phyloP scores from a whole-genome alignment of 2,888 invertebrate species.

The Rhopalosiphum nymphaeae region DNA sequence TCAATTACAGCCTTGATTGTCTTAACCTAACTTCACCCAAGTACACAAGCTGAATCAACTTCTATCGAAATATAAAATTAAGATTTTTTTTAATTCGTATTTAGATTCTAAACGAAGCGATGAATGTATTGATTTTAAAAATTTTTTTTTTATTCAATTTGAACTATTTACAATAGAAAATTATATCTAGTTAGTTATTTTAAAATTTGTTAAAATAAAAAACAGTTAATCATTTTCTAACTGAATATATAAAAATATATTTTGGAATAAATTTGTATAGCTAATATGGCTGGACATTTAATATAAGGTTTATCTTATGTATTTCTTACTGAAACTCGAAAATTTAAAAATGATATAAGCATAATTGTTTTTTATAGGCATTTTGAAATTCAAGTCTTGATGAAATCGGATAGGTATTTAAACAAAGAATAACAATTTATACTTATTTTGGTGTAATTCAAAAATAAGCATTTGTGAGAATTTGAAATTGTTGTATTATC shows the following conservation, averaged over 20 bases:
- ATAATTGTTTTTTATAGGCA: not conserved
- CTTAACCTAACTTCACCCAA: not conserved
- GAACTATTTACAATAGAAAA: not conserved
- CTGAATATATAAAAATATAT: not conserved
- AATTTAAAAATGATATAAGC: too few species aligned
- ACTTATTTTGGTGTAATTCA: too few species aligned
- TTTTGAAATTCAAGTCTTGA: not conserved
- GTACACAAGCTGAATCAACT: not conserved
- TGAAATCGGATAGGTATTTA: too few species aligned
- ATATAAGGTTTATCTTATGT: too few species aligned
- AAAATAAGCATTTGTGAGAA: too few species aligned
- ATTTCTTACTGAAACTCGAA: too few species aligned
- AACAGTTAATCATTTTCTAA: not conserved
- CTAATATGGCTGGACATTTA: too few species aligned
- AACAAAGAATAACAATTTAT: too few species aligned
- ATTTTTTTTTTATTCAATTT: not conserved
- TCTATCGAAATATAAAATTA: not conserved
- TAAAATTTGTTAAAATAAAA: not conserved
- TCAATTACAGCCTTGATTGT: too few species aligned
- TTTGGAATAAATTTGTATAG: too few species aligned
- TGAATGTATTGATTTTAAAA: not conserved
- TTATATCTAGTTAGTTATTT: not conserved
- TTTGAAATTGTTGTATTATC: too few species aligned
- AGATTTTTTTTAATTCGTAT: not conserved
- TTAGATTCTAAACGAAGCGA: not conserved